A percentile compares a stretch with the other conserved stretches of the same genome.
Conservation (phyloP, 2,888 invertebrate genomes). For the Serrognathus titanus region DNA sequence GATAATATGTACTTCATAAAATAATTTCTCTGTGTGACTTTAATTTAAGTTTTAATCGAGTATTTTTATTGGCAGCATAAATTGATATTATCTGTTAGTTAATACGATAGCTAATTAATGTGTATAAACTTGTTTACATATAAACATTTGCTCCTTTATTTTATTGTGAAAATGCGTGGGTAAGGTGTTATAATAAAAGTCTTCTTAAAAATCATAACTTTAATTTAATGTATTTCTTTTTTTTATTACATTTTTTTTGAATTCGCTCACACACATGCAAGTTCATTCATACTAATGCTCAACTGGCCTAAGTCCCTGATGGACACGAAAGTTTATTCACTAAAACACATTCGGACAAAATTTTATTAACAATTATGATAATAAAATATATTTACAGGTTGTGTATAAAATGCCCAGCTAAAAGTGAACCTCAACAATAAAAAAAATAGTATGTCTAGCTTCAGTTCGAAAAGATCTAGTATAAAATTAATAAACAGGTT, state of each 20-base stretch:
- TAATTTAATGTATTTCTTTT: constrained; percentile 18
- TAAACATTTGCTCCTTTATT: too few relatives aligned
- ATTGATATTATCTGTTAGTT: constrained; percentile 23
- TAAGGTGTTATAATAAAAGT: neutral
- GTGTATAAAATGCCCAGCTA: constrained; percentile 41
- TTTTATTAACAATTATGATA: constrained; percentile 34
- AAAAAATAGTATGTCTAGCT: constrained; percentile 3
- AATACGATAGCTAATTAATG: constrained; percentile 12
- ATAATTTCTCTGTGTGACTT: constrained; percentile 23
- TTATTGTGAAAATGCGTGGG: neutral
- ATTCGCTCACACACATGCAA: constrained; percentile 13
- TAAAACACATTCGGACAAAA: constrained; percentile 31
- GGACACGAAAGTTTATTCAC: constrained; percentile 31
- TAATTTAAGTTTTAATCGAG: constrained; percentile 24
- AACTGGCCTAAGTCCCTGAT: constrained; percentile 47
- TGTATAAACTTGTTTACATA: neutral
- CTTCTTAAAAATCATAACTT: constrained; percentile 13
- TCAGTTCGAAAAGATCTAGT: constrained; percentile 7
- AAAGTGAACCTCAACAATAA: constrained; percentile 30
- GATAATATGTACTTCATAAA: constrained; percentile 23
- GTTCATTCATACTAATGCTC: constrained; percentile 27
- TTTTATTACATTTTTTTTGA: constrained; percentile 14
- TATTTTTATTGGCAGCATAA: constrained; percentile 23
- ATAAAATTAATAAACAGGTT: constrained; percentile 1
- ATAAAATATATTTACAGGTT: constrained; percentile 36